Evolutionary conservation across 2,888 invertebrate species (phyloP).

Genomic region (Calliphora vomitoria): DNA sequence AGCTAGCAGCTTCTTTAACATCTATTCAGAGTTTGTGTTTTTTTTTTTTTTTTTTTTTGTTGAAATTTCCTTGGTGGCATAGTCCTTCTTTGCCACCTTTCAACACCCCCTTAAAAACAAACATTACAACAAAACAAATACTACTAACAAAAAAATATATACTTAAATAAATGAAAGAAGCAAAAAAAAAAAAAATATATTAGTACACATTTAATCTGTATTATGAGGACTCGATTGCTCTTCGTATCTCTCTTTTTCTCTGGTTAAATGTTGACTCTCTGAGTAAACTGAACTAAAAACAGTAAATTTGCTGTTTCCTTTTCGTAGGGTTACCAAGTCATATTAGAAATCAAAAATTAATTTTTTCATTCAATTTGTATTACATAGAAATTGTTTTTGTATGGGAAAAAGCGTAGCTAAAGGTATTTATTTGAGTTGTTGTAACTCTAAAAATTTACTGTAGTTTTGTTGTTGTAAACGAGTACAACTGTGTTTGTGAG

Average conservation of each 20-base stretch:
- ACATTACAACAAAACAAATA: slow-evolving; percentile 51
- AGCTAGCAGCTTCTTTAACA: slow-evolving; percentile 34
- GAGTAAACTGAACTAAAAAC: not conserved
- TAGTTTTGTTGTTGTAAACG: slow-evolving; percentile 23
- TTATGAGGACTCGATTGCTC: slow-evolving; percentile 32
- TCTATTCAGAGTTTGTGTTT: slow-evolving; percentile 41
- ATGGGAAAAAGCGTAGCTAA: slow-evolving; percentile 4
- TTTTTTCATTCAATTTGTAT: slow-evolving; percentile 45
- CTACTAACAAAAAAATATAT: slow-evolving; percentile 11
- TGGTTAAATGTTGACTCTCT: slow-evolving; percentile 2
- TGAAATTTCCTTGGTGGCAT: slow-evolving; percentile 38
- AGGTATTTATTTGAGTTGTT: slow-evolving; percentile 20
- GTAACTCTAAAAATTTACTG: slow-evolving; percentile 4
- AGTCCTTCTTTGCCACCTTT: slow-evolving; percentile 36
- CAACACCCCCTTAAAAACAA: slow-evolving; percentile 22
- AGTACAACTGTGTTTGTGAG: slow-evolving; percentile 28
- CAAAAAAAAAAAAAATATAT: slow-evolving; percentile 12
- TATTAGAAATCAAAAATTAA: slow-evolving; percentile 47
- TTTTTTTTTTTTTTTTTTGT: not conserved
- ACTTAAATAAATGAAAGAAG: slow-evolving; percentile 9
- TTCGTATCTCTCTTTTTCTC: slow-evolving; percentile 24
- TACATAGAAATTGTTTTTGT: slow-evolving; percentile 30
- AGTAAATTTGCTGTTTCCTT: slow-evolving; percentile 15
- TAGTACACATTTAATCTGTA: slow-evolving; percentile 62
- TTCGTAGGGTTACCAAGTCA: slow-evolving; percentile 62